phyloP scores from a whole-genome alignment of 2,888 invertebrate species.

The Andrena praecox region DNA sequence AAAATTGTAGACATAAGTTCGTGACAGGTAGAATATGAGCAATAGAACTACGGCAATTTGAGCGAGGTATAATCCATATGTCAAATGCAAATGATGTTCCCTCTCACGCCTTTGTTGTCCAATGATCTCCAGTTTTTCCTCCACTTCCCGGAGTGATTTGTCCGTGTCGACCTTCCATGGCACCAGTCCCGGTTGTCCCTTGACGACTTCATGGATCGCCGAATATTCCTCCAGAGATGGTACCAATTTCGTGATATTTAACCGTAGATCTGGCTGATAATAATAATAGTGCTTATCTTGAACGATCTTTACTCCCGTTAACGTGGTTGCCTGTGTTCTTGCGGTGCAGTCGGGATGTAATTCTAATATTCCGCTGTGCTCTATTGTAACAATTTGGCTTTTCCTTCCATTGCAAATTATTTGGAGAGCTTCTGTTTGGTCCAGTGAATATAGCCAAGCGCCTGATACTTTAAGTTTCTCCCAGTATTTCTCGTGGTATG shows the following conservation, averaged over 20 bases:
- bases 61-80: background rate
- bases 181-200: background rate
- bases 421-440: background rate
- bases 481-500: background rate
- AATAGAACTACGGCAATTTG: background rate
- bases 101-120: background rate
- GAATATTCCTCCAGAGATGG: background rate
- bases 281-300: slow-evolving; percentile 5
- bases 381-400: background rate
- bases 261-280: slow-evolving; percentile 16
- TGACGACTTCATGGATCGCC: background rate
- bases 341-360: too few relatives aligned
- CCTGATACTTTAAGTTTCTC: background rate
- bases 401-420: background rate
- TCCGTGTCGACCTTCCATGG: background rate
- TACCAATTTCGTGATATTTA: background rate
- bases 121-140: background rate
- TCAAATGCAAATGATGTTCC: background rate
- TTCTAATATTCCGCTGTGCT: too few relatives aligned
- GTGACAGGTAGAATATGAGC: background rate
- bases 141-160: background rate
- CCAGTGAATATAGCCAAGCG: background rate
- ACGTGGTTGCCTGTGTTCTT: background rate
- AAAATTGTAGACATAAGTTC: background rate
- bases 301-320: slow-evolving; percentile 9